phyloP scores from a whole-genome alignment of 1,140 invertebrate species.

The Microplitis demolitor region DNA sequence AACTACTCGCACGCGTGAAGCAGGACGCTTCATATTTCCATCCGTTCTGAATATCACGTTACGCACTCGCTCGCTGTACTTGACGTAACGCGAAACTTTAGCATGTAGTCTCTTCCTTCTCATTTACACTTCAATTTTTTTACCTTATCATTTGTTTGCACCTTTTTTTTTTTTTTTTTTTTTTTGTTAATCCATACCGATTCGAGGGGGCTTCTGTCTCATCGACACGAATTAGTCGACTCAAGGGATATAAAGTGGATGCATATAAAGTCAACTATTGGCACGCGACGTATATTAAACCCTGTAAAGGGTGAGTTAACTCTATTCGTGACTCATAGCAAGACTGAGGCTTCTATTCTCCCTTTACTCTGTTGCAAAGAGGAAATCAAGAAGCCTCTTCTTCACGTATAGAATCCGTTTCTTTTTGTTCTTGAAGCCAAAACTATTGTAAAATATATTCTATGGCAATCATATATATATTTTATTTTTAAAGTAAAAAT shows the following conservation, averaged over 20 bases:
- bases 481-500: too few species aligned
- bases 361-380: not conserved
- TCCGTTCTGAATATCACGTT: conserved; percentile 27
- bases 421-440: not conserved
- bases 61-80: not conserved
- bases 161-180: not conserved
- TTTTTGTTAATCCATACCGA: not conserved
- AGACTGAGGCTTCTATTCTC: not conserved
- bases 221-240: not conserved
- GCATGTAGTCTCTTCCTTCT: not conserved
- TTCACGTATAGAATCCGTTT: not conserved
- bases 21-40: conserved; percentile 29
- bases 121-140: conserved; percentile 1
- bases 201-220: not conserved
- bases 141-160: not conserved
- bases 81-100: conserved; percentile 29
- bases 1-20: conserved; percentile 18
- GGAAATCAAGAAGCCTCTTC: conserved; percentile 1
- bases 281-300: conserved; percentile 5
- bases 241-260: not conserved
- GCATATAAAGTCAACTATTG: conserved; percentile 1
- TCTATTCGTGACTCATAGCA: conserved; percentile 4
- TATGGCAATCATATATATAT: not conserved
- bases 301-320: not conserved
- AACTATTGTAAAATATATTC: not conserved